These are phyloP conservation scores for Choreutis nemorana DNA, from an alignment of 2,888 invertebrate genomes.

Conservation along the genomic window DNA sequence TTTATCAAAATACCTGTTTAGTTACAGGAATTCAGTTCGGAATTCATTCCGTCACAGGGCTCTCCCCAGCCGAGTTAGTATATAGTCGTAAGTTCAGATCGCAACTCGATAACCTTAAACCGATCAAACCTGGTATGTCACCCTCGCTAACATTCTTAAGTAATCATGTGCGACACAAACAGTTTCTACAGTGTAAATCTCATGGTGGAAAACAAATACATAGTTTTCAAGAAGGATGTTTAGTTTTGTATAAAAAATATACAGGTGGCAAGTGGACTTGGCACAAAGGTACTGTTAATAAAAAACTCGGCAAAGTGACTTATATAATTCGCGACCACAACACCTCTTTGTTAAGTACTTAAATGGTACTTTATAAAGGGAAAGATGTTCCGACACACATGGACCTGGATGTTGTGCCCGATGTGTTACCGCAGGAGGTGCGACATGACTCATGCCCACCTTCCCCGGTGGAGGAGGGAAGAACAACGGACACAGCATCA, in stretches of 20 bases:
- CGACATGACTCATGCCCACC: too few species aligned
- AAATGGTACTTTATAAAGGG: too few species aligned
- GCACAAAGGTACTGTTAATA: neutral
- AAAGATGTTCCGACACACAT: too few species aligned
- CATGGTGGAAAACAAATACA: slow-evolving; percentile 3
- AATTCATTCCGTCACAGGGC: slow-evolving; percentile 10
- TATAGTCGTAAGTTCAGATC: slow-evolving; percentile 9
- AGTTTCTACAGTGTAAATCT: slow-evolving; percentile 5
- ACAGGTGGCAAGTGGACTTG: neutral
- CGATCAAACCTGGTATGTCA: slow-evolving; percentile 1
- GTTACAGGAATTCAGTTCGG: slow-evolving; percentile 6
- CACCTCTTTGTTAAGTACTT: too few species aligned
- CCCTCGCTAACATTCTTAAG: neutral
- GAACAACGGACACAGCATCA: too few species aligned
- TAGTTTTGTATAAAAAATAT: neutral
- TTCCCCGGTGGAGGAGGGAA: too few species aligned
- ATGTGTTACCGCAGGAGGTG: too few species aligned
- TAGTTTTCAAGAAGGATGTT: neutral
- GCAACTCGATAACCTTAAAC: slow-evolving; percentile 10
- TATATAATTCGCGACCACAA: too few species aligned
- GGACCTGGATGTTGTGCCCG: too few species aligned
- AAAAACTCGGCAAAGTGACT: slow-evolving; percentile 3
- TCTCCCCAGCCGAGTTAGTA: slow-evolving; percentile 12
- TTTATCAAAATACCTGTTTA: slow-evolving; percentile 5
- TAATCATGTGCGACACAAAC: slow-evolving; percentile 1